phyloP scores from a whole-genome alignment of 2,888 invertebrate genomes.

The Seladonia tumulorum region DNA sequence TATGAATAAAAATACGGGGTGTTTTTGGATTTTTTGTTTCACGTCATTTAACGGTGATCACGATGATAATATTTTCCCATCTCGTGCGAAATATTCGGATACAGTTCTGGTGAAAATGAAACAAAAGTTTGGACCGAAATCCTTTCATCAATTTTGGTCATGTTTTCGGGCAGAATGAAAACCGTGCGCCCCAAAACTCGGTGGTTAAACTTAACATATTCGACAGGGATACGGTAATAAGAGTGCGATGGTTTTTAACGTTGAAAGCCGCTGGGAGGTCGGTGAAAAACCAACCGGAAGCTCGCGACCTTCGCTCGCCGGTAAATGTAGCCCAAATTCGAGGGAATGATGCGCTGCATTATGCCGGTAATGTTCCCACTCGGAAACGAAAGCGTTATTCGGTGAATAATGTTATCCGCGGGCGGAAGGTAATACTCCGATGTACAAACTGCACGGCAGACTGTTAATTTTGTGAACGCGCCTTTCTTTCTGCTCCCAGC shows the following conservation, averaged over 20 bases:
- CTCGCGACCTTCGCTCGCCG: neutral
- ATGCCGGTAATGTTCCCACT: slow-evolving; percentile 33
- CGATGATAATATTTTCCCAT: no score
- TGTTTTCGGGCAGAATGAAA: neutral
- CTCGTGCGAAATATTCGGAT: no score
- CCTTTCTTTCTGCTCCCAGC: slow-evolving; percentile 10
- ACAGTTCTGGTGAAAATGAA: no score
- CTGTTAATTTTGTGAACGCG: slow-evolving; percentile 49
- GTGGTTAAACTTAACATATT: neutral
- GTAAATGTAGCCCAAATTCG: slow-evolving; percentile 28
- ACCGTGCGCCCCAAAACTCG: neutral
- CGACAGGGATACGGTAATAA: neutral
- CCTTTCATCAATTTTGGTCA: neutral
- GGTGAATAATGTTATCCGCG: slow-evolving; percentile 42
- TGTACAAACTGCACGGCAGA: slow-evolving; percentile 30
- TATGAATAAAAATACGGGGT: no score
- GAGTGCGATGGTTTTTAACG: slow-evolving; percentile 31
- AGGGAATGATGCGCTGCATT: slow-evolving; percentile 50
- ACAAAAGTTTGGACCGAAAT: neutral
- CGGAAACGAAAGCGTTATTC: slow-evolving; percentile 53
- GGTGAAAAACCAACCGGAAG: slow-evolving; percentile 44
- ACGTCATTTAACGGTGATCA: no score
- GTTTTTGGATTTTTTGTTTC: no score
- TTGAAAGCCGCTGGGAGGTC: slow-evolving; percentile 30
- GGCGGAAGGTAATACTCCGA: slow-evolving; percentile 25